Base-by-base conservation (phyloP, 2,888 invertebrate genomes). In the Clostera curtula region DNA sequence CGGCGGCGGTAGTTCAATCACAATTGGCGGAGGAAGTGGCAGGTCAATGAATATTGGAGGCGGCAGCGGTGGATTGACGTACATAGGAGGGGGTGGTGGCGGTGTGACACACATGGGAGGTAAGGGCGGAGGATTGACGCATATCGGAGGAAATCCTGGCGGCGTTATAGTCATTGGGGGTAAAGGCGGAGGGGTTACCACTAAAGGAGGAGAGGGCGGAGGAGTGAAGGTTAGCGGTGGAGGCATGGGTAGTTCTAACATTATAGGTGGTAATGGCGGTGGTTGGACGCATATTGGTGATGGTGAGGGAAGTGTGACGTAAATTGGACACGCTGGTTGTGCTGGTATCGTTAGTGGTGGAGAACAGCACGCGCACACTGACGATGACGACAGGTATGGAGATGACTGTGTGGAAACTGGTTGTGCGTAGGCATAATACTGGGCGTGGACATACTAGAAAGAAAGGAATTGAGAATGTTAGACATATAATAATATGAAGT, bases 1-100 rank as follows among this genome's bases (percentile, higher is more conserved):
- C n/a, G 73, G 70, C 8, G 63, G 44, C 6, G 77, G 77, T 11
- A 75, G 52, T 36, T 73, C 73, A 6, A 79, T 69, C 3, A 71
- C 39, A 30, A 79, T 59, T 5, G 77, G 72, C 4, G 74, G 70
- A 5, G 68, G 59, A 16, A 64, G 33, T 0, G 75, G 76, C 16
- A 74, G 51, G 24, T 66, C 67, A 1, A 76, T 20, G 8, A 49
- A 42, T 37, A 76, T 49, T 4, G 71, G 66, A 2, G 67, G 63
- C 0, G 60, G 61, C 5, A 51, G 37, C 0, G 74, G 74, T 3
- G 73, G 70, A 13, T 59, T 66, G 3, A 77, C 54, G 19, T 60
- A 68, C 53, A 77, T 59, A 2, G 71, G 44, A 0, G 75, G 75
- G 0, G 60, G 60, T 3, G 55, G 40, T 0, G 79, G 77, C 1